Evolutionary conservation across 2,113 vertebrate species (phyloP).

Genomic region (Lichenostomus cassidix): DNA sequence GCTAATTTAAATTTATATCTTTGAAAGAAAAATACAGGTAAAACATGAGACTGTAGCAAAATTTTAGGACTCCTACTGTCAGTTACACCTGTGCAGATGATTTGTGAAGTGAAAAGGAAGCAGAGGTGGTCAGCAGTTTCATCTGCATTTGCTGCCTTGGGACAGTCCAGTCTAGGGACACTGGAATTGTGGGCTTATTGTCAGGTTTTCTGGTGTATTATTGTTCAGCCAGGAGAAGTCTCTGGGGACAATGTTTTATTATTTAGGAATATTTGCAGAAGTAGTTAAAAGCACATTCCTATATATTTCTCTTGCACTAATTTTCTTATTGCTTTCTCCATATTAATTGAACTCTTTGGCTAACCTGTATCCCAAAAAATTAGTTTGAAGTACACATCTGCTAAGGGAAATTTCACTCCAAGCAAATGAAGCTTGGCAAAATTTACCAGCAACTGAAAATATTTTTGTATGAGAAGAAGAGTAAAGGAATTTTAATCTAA

Average conservation of each 20-base stretch:
- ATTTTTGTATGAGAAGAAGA: background rate
- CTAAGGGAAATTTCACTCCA: background rate
- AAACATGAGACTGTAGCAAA: background rate
- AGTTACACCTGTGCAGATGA: background rate
- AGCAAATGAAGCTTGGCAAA: background rate
- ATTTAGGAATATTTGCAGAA: background rate
- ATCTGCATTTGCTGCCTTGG: accelerated
- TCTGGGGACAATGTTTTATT: background rate
- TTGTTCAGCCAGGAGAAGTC: background rate
- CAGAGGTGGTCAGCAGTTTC: accelerated
- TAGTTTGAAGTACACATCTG: background rate
- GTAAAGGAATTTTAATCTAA: background rate
- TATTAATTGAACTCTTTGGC: background rate
- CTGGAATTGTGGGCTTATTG: background rate
- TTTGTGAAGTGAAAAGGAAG: background rate
- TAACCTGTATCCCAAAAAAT: background rate
- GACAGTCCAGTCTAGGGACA: background rate
- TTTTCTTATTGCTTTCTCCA: background rate
- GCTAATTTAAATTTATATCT: background rate
- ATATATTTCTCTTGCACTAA: background rate
- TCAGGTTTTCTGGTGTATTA: background rate
- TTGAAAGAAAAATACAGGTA: background rate
- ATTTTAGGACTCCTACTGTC: background rate
- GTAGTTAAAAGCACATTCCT: background rate
- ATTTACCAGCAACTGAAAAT: background rate